These are phyloP conservation scores for Diuraphis noxia DNA, from an alignment of 1,140 invertebrate genomes.

Conservation along the genomic window DNA sequence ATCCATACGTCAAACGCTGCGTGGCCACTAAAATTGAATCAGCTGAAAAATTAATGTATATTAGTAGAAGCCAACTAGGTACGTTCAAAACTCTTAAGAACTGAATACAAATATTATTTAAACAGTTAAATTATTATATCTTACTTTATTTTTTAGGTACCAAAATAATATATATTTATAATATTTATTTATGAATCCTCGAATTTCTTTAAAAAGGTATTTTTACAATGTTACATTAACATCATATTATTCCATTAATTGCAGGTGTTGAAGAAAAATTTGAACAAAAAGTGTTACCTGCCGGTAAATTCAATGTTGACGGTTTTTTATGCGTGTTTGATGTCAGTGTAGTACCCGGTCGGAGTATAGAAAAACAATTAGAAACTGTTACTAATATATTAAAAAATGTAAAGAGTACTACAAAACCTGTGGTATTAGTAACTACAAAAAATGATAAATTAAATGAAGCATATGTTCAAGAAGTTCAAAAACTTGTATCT, in stretches of 20 bases:
- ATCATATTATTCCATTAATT: neutral
- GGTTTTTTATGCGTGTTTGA: constrained; percentile 96
- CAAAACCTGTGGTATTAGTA: constrained; percentile 92
- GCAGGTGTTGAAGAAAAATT: constrained; percentile 78
- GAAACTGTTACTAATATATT: constrained; percentile 81
- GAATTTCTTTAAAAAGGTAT: neutral
- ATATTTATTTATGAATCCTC: neutral
- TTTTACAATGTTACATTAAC: neutral
- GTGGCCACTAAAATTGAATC: constrained; percentile 87
- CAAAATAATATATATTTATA: too few species aligned
- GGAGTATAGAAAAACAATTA: constrained; percentile 85
- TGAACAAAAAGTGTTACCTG: constrained; percentile 89
- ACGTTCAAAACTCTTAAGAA: constrained; percentile 59
- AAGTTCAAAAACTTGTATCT: constrained; percentile 84
- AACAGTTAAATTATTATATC: neutral
- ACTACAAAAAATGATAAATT: constrained; percentile 97
- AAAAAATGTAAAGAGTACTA: constrained; percentile 84
- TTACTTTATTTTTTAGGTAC: too few species aligned
- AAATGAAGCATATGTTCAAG: constrained; percentile 82
- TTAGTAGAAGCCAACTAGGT: constrained; percentile 96
- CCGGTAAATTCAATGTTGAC: constrained; percentile 91
- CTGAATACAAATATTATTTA: neutral
- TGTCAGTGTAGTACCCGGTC: constrained; percentile 87
- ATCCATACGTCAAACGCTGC: constrained; percentile 91
- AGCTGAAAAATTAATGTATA: constrained; percentile 97